These are phyloP conservation scores for Enteromius radiatus DNA, from an alignment of 2,797 vertebrate genomes.

Conservation along the genomic window DNA sequence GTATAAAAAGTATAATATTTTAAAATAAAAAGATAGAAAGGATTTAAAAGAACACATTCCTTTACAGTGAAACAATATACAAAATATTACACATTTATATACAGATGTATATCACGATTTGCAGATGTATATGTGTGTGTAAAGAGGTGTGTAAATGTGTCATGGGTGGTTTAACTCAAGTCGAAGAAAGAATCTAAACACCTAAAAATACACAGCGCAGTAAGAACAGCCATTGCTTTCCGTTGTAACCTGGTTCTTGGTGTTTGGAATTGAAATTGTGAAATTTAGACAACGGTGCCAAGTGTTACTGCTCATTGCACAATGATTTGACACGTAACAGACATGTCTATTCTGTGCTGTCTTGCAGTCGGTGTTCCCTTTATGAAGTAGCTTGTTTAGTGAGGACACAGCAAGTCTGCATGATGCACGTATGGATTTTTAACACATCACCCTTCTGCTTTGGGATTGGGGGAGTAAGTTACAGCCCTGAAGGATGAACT, in stretches of 20 bases:
- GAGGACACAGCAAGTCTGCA: not conserved
- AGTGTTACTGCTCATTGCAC: constrained; percentile 16
- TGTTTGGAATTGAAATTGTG: constrained; percentile 30
- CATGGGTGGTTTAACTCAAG: constrained; percentile 1
- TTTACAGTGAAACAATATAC: not conserved
- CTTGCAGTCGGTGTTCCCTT: not conserved
- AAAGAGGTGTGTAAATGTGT: not conserved
- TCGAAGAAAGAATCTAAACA: not conserved
- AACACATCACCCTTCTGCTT: not conserved
- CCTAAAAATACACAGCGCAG: not conserved
- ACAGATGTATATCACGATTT: constrained; percentile 6
- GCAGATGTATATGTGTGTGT: not conserved
- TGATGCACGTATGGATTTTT: not conserved
- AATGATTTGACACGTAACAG: constrained; percentile 7
- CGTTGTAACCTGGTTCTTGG: not conserved
- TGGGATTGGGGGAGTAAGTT: not conserved
- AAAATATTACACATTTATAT: not conserved
- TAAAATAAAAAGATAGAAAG: not conserved
- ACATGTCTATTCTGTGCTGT: not conserved
- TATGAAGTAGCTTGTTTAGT: not conserved
- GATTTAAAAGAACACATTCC: not conserved
- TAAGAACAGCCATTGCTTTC: not conserved
- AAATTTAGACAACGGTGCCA: constrained; percentile 4
- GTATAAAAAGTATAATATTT: not conserved
- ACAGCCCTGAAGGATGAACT: not conserved